Conservation (phyloP, 2,888 invertebrate genomes). For the Platynereis dumerilii region DNA sequence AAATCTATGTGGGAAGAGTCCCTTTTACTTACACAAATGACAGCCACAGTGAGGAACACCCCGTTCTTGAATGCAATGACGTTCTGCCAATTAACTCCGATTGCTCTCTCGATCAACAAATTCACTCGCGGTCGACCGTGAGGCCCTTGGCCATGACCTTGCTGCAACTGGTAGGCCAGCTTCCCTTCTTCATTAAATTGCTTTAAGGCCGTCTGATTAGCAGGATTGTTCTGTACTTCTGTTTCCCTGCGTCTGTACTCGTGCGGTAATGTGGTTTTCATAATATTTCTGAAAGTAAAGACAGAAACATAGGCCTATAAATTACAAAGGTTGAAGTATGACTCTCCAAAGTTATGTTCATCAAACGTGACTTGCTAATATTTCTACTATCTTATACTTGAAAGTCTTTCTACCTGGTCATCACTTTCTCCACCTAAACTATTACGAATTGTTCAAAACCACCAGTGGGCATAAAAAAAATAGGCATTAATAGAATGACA, state of each 20-base stretch:
- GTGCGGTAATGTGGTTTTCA: conserved; percentile 37
- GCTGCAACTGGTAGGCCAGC: too few relatives aligned
- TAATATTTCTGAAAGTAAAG: conserved; percentile 37
- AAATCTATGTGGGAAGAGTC: too few relatives aligned
- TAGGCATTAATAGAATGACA: too few relatives aligned
- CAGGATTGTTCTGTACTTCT: conserved; percentile 30
- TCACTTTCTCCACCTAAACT: too few relatives aligned
- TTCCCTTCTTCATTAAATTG: conserved; percentile 31
- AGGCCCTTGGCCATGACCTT: neutral
- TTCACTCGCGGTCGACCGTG: conserved; percentile 13
- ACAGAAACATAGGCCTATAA: neutral
- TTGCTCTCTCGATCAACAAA: conserved; percentile 17
- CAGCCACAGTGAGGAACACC: conserved; percentile 39
- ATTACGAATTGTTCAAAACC: too few relatives aligned
- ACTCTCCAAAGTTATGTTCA: too few relatives aligned
- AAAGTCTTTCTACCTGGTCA: too few relatives aligned
- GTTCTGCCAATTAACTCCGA: neutral
- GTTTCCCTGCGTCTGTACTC: conserved; percentile 36
- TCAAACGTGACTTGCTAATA: too few relatives aligned
- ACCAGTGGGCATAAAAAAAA: too few relatives aligned
- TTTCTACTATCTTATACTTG: too few relatives aligned
- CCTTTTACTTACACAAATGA: conserved; percentile 40
- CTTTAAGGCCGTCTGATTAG: conserved; percentile 13
- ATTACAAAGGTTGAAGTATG: neutral
- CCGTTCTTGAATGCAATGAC: conserved; percentile 40